Evolutionary conservation across 2,888 invertebrate species (phyloP).

Genomic region (Malacosoma neustria): DNA sequence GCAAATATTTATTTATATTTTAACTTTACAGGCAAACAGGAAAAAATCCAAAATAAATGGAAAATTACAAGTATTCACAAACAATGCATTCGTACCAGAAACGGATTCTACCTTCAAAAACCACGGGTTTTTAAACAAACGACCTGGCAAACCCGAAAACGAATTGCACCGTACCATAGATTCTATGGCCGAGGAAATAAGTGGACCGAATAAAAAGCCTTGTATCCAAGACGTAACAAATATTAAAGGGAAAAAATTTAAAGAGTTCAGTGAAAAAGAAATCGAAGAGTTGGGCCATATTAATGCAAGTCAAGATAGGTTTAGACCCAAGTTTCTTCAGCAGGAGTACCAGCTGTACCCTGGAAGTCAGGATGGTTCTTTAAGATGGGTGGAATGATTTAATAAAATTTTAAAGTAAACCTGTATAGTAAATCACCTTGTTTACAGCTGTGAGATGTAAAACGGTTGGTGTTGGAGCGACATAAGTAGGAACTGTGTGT

Average conservation of each 20-base stretch:
- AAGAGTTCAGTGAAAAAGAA: slow-evolving; percentile 41
- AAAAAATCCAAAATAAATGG: slow-evolving; percentile 21
- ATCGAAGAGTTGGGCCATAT: slow-evolving; percentile 46
- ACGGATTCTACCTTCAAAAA: slow-evolving; percentile 21
- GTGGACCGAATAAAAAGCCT: slow-evolving; percentile 13
- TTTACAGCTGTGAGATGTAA: no score
- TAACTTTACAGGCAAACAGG: slow-evolving; percentile 28
- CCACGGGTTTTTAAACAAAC: slow-evolving; percentile 46
- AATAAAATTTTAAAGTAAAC: not conserved
- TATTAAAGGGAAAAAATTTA: slow-evolving; percentile 45
- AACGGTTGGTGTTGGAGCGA: no score
- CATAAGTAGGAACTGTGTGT: no score
- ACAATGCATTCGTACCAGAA: slow-evolving; percentile 33
- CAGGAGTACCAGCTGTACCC: slow-evolving; percentile 32
- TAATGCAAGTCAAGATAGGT: slow-evolving; percentile 47
- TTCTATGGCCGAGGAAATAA: slow-evolving; percentile 45
- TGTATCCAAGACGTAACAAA: slow-evolving; percentile 21
- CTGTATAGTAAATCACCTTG: no score
- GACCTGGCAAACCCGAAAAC: slow-evolving; percentile 44
- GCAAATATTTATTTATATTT: no score
- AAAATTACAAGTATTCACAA: slow-evolving; percentile 34
- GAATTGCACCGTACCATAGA: slow-evolving; percentile 47
- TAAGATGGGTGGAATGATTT: slow-evolving; percentile 46
- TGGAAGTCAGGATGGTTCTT: slow-evolving; percentile 14
- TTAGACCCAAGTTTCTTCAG: slow-evolving; percentile 44